Base-by-base conservation (phyloP, 2,113 vertebrate genomes). In the Charadrius vociferus region DNA sequence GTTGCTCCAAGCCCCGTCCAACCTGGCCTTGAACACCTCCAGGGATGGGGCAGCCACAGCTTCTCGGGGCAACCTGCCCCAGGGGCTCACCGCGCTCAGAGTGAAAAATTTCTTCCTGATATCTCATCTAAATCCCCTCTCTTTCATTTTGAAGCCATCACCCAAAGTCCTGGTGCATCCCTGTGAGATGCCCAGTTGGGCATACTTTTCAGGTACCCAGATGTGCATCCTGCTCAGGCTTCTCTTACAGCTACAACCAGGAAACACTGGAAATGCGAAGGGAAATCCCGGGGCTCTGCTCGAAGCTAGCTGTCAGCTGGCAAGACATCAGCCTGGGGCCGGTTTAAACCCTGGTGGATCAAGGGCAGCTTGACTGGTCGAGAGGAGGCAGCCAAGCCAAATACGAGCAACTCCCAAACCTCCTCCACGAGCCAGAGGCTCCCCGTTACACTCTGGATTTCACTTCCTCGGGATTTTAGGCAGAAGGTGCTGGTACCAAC, bases 341-440 rank as follows among this genome's bases (percentile, higher is more conserved):
- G 0, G 18, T 17, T 47, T 23, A 84, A 92, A 53, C 41, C 56
- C 50, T 0, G 5, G 3, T 2, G 61, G 73, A 78, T 87, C 85
- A 49, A 70, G 68, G 50, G 49, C 6, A 81, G 81, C 73, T 87
- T 16, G 81, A 10, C 59, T 87, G 96, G 73, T 74, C 61, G 24
- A 66, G 81, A 66, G 29, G 78, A 78, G 73, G 77, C 78, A 52
- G 77, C 90, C 90, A 91, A 91, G 20, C 5, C 90, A 89, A 94
- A 86, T 6, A 77, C 1, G 3, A 94, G 61, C 37, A 3, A 8
- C 62, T 95, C 71, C 62, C 84, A 84, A 56, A 77, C 14, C 72
- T 83, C 75, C 47, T 56, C 36, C 9, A 0, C 0, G 7, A 68
- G 66, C 74, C n/a, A 45, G 82, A 37, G 23, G 55, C 50, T 82